Conservation (phyloP, 2,888 invertebrate genomes). For the Pheosia tremula region DNA sequence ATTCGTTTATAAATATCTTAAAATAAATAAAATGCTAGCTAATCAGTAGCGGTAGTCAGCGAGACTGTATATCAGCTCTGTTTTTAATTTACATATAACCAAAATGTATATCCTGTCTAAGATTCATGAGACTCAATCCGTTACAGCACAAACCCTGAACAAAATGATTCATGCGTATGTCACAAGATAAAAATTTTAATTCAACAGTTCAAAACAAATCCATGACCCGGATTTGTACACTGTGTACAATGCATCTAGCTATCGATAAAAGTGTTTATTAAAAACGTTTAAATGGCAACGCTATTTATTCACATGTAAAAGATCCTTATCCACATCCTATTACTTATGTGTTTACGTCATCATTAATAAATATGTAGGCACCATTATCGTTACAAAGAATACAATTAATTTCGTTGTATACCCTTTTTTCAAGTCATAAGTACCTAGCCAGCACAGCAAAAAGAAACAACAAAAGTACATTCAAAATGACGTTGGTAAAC, state of each 20-base stretch:
- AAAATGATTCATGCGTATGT: slow-evolving; percentile 12
- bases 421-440: slow-evolving; percentile 1
- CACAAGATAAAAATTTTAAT: slow-evolving; percentile 22
- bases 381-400: slow-evolving; percentile 10
- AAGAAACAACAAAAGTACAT: background rate
- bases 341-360: slow-evolving; percentile 12
- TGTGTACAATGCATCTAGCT: slow-evolving; percentile 15
- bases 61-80: too few relatives aligned
- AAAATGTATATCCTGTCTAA: background rate
- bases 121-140: background rate
- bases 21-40: too few relatives aligned
- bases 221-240: slow-evolving; percentile 41
- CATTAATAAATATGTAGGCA: background rate
- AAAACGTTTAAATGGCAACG: slow-evolving; percentile 43
- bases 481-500: background rate
- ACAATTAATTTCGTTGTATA: slow-evolving; percentile 3
- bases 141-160: slow-evolving; percentile 2
- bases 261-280: slow-evolving; percentile 27
- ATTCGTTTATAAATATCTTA: too few relatives aligned
- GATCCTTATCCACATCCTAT: slow-evolving; percentile 51
- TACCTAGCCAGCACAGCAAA: background rate
- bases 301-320: slow-evolving; percentile 30
- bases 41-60: too few relatives aligned
- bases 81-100: too few relatives aligned
- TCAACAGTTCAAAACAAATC: slow-evolving; percentile 21